phyloP scores from a whole-genome alignment of 1,140 invertebrate species.

The Coelopa frigida region DNA sequence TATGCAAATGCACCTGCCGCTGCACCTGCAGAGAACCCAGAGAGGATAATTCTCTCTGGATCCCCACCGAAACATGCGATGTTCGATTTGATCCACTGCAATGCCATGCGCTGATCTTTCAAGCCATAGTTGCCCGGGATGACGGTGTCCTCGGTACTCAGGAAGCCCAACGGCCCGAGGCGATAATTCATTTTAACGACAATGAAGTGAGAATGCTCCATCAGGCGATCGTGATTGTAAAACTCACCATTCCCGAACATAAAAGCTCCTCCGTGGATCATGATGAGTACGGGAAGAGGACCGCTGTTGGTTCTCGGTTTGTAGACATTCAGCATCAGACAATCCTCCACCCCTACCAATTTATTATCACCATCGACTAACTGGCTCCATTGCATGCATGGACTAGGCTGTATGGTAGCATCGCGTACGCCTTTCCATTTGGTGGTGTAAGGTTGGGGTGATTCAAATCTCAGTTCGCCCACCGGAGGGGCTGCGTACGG shows the following conservation, averaged over 20 bases:
- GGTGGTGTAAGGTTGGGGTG: conserved; percentile 12
- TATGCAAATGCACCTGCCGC: conserved; percentile 54
- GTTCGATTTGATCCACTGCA: conserved; percentile 57
- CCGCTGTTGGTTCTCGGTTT: conserved; percentile 23
- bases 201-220: conserved; percentile 53
- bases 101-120: conserved; percentile 56
- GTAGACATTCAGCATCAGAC: conserved; percentile 40
- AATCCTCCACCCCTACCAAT: conserved; percentile 34
- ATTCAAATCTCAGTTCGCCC: conserved; percentile 41
- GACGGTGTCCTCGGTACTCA: conserved; percentile 50
- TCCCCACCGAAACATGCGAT: conserved; percentile 53
- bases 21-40: conserved; percentile 53
- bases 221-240: conserved; percentile 50
- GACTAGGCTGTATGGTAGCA: conserved; percentile 15
- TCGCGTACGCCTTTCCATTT: conserved; percentile 18
- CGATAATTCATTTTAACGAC: conserved; percentile 58
- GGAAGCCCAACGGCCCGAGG: conserved; percentile 54
- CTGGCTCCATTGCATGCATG: conserved; percentile 26
- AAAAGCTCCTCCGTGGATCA: conserved; percentile 47
- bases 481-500: conserved; percentile 47
- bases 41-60: conserved; percentile 49
- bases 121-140: conserved; percentile 57
- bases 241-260: conserved; percentile 45
- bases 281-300: conserved; percentile 43
- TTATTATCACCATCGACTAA: conserved; percentile 16